Conservation (phyloP, 1,140 invertebrate species). For the Lepidostoma basale region DNA sequence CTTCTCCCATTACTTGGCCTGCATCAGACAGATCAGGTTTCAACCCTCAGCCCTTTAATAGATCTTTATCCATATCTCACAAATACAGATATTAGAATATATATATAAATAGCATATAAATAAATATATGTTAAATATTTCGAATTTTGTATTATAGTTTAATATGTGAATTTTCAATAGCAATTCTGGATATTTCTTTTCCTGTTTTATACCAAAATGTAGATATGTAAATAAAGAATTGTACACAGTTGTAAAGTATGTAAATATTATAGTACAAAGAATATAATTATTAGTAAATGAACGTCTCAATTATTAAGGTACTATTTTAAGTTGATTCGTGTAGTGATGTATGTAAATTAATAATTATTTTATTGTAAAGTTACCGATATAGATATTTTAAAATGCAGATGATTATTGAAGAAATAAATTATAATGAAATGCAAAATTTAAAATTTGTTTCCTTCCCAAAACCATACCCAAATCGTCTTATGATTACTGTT, state of each 20-base stretch:
- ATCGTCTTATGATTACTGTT: no score
- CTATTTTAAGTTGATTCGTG: constrained; percentile 21
- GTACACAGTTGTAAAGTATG: no score
- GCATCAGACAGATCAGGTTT: no score
- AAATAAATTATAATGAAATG: constrained; percentile 25
- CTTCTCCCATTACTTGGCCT: no score
- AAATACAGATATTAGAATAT: no score
- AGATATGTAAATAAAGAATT: constrained; percentile 19
- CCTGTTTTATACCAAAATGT: background rate
- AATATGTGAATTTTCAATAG: background rate
- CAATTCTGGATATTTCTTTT: background rate
- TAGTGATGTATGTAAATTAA: constrained; percentile 11
- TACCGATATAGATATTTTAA: constrained; percentile 23
- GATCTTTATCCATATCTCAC: no score
- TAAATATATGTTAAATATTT: background rate
- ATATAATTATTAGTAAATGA: constrained; percentile 9
- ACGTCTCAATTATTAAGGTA: constrained; percentile 14
- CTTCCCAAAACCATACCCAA: no score
- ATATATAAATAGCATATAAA: background rate
- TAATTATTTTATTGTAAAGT: constrained; percentile 26
- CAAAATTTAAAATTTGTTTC: no score
- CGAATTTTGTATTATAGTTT: background rate
- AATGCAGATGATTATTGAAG: constrained; percentile 8
- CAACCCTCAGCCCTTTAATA: no score
- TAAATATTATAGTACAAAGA: constrained; percentile 5